Conservation (phyloP, 2,888 invertebrate species). For the Drosophila vallismaia region DNA sequence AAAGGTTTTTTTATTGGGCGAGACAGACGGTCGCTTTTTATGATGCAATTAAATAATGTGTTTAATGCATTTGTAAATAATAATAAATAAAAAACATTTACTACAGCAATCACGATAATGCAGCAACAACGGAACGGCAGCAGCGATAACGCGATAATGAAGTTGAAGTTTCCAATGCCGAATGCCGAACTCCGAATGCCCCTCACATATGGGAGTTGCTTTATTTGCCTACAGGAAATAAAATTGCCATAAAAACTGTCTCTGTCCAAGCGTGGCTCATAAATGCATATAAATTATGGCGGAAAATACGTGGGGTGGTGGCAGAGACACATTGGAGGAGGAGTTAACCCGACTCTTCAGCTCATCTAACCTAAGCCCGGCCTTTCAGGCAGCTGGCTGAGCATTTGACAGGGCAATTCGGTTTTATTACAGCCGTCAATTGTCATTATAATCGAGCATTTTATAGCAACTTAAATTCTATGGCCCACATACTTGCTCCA, state of each 20-base stretch:
- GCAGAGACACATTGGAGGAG: not conserved
- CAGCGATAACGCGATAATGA: slow-evolving; percentile 59
- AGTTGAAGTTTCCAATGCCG: slow-evolving; percentile 62
- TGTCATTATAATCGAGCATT: slow-evolving; percentile 55
- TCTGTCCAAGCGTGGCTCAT: slow-evolving; percentile 43
- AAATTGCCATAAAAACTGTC: slow-evolving; percentile 73
- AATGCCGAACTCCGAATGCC: slow-evolving; percentile 45
- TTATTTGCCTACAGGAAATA: slow-evolving; percentile 74
- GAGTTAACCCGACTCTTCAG: slow-evolving; percentile 10
- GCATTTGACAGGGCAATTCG: slow-evolving; percentile 61
- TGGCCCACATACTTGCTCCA: slow-evolving; percentile 23
- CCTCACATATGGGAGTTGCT: slow-evolving; percentile 40
- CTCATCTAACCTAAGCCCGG: slow-evolving; percentile 27
- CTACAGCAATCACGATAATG: slow-evolving; percentile 53
- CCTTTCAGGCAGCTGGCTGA: slow-evolving; percentile 59
- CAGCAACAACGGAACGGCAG: slow-evolving; percentile 35
- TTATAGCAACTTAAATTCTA: slow-evolving; percentile 31
- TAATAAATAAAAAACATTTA: slow-evolving; percentile 60
- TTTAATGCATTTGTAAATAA: slow-evolving; percentile 77
- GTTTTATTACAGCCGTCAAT: slow-evolving; percentile 54
- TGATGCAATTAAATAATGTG: slow-evolving; percentile 74
- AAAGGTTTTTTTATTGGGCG: slow-evolving; percentile 15
- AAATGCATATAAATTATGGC: slow-evolving; percentile 62
- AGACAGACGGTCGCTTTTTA: slow-evolving; percentile 56
- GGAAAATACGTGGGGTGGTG: slow-evolving; percentile 10